phyloP scores from a whole-genome alignment of 2,888 invertebrate species.

The Argyresthia albistria region DNA sequence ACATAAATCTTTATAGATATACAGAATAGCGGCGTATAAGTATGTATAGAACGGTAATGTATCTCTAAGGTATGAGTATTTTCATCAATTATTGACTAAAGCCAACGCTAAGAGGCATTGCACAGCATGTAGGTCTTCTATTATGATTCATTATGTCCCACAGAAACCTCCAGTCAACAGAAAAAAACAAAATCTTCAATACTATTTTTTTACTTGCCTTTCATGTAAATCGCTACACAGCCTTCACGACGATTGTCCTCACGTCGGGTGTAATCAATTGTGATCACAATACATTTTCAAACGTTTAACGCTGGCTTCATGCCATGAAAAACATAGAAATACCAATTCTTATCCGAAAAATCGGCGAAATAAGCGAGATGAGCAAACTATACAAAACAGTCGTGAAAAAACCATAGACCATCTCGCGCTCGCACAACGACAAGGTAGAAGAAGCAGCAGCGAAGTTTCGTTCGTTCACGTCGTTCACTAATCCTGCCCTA shows the following conservation, averaged over 20 bases:
- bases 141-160: conserved; percentile 8
- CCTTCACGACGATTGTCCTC: conserved; percentile 34
- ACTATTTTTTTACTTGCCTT: conserved; percentile 69
- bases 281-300: conserved; percentile 45
- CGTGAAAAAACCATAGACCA: conserved; percentile 60
- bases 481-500: too few relatives aligned
- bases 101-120: conserved; percentile 10
- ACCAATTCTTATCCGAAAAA: conserved; percentile 50
- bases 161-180: conserved; percentile 30
- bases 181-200: conserved; percentile 52
- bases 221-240: conserved; percentile 70
- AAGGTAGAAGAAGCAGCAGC: too few relatives aligned
- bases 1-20: conserved; percentile 30
- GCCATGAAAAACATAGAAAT: conserved; percentile 45
- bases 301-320: conserved; percentile 28
- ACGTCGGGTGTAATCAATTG: conserved; percentile 30
- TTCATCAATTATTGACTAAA: conserved; percentile 24
- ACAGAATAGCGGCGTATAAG: conserved; percentile 65
- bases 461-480: too few relatives aligned
- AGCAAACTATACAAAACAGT: conserved; percentile 71
- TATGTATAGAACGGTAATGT: conserved; percentile 38
- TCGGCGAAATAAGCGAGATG: conserved; percentile 66
- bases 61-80: conserved; percentile 34
- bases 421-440: too few relatives aligned
- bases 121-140: neutral